Percentiles rank a stretch among this genome's conserved stretches.
Evolutionary conservation across 2,888 invertebrate species (phyloP).

Genomic region (Oligia latruncula): DNA sequence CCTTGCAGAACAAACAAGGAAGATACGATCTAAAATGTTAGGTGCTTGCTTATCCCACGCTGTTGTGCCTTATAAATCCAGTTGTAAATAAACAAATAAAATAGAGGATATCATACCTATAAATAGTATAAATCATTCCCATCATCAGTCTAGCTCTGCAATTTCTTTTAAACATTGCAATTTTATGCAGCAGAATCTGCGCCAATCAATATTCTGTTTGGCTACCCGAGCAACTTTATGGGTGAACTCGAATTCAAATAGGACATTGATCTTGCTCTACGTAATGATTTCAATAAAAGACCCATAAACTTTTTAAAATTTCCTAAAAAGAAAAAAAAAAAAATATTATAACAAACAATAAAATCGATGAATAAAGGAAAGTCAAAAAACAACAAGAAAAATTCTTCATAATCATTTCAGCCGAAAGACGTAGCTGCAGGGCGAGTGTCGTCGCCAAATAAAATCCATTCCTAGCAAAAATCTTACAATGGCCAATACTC

Average conservation of each 20-base stretch:
- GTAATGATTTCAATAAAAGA: neutral
- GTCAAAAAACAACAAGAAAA: too few species aligned
- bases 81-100: neutral
- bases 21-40: neutral
- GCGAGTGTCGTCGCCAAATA: neutral
- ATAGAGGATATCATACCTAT: neutral
- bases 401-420: neutral
- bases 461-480: neutral
- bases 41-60: neutral
- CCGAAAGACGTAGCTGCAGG: neutral
- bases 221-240: neutral
- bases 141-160: neutral
- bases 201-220: neutral
- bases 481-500: slow-evolving; percentile 80
- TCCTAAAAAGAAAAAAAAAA: neutral
- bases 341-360: too few species aligned
- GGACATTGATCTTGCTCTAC: neutral
- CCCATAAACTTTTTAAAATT: neutral
- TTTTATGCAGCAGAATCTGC: neutral
- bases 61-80: neutral
- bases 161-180: neutral
- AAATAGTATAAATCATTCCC: neutral
- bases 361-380: neutral
- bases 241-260: neutral
- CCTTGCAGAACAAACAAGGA: neutral